phyloP scores from a whole-genome alignment of 2,888 invertebrate genomes.

The Cephalotes varians region DNA sequence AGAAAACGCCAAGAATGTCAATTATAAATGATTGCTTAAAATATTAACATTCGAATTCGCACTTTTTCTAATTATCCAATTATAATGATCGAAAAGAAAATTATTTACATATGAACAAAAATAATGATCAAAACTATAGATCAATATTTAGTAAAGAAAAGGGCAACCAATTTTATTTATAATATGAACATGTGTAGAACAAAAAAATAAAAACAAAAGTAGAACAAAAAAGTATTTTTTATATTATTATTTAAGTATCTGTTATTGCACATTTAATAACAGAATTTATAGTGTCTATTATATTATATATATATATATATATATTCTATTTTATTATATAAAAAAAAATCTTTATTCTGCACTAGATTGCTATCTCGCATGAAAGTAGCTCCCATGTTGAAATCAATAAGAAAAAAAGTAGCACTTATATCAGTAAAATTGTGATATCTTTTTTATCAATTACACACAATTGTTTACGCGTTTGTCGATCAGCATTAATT shows the following conservation, averaged over 20 bases:
- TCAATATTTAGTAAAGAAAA: neutral
- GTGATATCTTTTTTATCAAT: slow-evolving; percentile 15
- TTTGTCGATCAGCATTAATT: neutral
- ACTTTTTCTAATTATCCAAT: neutral
- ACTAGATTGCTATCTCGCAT: neutral
- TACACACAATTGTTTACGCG: neutral
- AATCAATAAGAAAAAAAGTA: slow-evolving; percentile 32
- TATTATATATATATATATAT: no score
- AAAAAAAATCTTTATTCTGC: neutral
- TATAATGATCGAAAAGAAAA: neutral
- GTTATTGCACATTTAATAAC: neutral
- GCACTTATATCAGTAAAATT: neutral
- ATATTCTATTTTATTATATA: slow-evolving; percentile 7
- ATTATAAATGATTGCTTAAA: slow-evolving; percentile 6
- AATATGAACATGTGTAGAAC: neutral
- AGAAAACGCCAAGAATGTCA: neutral
- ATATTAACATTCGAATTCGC: neutral
- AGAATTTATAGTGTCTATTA: neutral
- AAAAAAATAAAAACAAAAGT: no score
- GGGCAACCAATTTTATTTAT: neutral
- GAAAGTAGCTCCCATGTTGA: slow-evolving; percentile 2
- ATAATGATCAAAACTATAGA: neutral
- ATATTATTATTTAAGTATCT: neutral
- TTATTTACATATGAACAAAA: neutral
- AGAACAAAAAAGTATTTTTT: neutral